These are phyloP conservation scores for Vicugna pacos DNA, from an alignment of 2,113 vertebrate species.

Conservation along the genomic window DNA sequence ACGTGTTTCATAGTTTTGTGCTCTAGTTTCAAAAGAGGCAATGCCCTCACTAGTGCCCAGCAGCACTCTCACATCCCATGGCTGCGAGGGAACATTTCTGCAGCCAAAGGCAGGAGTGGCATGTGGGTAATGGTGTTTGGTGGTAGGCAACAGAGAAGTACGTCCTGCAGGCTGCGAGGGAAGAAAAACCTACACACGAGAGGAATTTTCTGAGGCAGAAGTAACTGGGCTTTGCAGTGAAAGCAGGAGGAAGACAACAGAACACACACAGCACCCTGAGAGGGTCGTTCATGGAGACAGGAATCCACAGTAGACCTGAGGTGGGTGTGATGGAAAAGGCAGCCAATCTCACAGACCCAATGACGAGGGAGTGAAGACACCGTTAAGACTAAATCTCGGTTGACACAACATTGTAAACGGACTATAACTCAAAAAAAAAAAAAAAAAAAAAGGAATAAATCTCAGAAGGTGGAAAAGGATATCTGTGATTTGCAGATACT, in stretches of 20 bases:
- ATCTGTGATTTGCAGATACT: too few species aligned
- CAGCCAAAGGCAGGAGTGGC: neutral
- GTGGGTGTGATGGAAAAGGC: neutral
- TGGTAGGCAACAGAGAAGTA: neutral
- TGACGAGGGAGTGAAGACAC: neutral
- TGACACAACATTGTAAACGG: too few species aligned
- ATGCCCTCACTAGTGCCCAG: neutral
- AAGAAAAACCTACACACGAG: neutral
- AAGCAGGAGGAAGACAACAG: neutral
- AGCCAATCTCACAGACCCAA: neutral
- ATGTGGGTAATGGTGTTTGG: neutral
- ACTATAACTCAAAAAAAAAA: neutral
- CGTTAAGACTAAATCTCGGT: neutral
- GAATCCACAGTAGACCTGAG: neutral
- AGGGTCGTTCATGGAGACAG: neutral
- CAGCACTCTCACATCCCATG: neutral
- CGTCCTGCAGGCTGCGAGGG: neutral
- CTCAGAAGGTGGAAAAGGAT: neutral
- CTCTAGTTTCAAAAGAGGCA: constrained; percentile 6
- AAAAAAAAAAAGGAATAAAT: neutral
- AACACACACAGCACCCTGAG: neutral
- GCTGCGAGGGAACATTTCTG: neutral
- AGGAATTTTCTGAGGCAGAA: constrained; percentile 44
- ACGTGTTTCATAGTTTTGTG: neutral
- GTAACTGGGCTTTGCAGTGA: neutral